Conservation (phyloP, 2,797 vertebrate genomes). For the Babyrousa celebensis region DNA sequence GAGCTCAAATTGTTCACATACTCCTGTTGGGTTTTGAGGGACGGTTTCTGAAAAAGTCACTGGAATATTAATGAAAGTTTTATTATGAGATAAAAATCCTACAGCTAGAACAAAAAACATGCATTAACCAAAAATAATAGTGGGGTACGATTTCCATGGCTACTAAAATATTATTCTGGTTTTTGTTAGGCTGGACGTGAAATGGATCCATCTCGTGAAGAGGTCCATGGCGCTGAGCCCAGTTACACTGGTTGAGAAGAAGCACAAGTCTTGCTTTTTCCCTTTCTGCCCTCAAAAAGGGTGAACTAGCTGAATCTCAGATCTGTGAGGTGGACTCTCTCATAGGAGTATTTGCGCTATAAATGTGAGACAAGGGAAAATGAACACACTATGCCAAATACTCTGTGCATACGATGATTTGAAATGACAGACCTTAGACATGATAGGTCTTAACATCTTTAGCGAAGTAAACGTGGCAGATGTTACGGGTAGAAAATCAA, state of each 20-base stretch:
- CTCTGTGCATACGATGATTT: conserved; percentile 69
- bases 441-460: neutral
- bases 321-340: conserved; percentile 73
- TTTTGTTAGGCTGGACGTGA: conserved; percentile 86
- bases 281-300: conserved; percentile 81
- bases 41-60: conserved; percentile 80
- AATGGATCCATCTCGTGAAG: conserved; percentile 82
- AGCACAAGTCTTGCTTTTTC: conserved; percentile 78
- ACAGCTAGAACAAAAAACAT: conserved; percentile 85
- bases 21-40: conserved; percentile 80
- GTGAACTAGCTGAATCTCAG: conserved; percentile 64
- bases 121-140: conserved; percentile 86
- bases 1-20: conserved; percentile 81
- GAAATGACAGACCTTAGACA: conserved; percentile 12
- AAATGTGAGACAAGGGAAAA: conserved; percentile 69
- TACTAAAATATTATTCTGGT: conserved; percentile 87
- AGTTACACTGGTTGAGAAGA: conserved; percentile 83
- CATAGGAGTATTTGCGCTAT: conserved; percentile 60
- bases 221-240: conserved; percentile 84
- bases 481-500: rapidly evolving
- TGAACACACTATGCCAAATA: neutral
- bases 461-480: neutral
- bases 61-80: conserved; percentile 88
- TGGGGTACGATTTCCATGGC: conserved; percentile 86
- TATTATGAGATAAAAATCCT: conserved; percentile 84